Conservation (phyloP, 1,140 invertebrate species). For the Venustaconcha ellipsiformis region DNA sequence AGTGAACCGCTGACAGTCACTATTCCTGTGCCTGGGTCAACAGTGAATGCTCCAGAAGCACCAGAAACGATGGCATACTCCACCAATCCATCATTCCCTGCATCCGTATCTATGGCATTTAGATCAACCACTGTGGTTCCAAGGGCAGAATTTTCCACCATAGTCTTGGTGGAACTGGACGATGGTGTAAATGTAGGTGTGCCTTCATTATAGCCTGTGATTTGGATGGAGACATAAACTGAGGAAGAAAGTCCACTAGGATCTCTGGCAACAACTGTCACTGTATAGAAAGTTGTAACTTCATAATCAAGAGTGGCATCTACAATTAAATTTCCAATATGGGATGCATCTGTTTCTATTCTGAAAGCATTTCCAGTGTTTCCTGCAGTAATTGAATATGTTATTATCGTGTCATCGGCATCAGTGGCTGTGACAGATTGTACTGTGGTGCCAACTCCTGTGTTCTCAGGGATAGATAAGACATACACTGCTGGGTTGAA, state of each 20-base stretch:
- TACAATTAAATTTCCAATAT: conserved; percentile 18
- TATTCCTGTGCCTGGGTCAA: conserved; percentile 41
- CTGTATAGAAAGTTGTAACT: conserved; percentile 16
- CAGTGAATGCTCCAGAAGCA: conserved; percentile 33
- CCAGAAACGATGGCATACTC: conserved; percentile 41
- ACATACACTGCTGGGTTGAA: conserved; percentile 34
- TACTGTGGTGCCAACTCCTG: conserved; percentile 17
- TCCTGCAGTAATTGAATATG: conserved; percentile 14
- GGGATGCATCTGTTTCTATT: conserved; percentile 5
- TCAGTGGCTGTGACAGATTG: conserved; percentile 20
- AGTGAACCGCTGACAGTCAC: conserved; percentile 41
- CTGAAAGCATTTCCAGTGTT: conserved; percentile 25
- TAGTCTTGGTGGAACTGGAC: conserved; percentile 3
- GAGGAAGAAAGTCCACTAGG: background rate
- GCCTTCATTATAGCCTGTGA: conserved; percentile 90
- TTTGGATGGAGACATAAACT: conserved; percentile 32
- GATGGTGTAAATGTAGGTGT: conserved; percentile 79
- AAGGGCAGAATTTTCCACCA: conserved; percentile 31
- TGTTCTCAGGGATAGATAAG: conserved; percentile 25
- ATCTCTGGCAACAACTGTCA: too few species aligned
- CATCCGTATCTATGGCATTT: conserved; percentile 43
- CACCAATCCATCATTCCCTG: conserved; percentile 39
- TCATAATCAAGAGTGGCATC: conserved; percentile 88
- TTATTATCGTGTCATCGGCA: conserved; percentile 6
- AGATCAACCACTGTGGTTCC: conserved; percentile 28